Evolutionary conservation across 92 coral and sea anemone species (phyloP).

Genomic region (Montipora capitata): DNA sequence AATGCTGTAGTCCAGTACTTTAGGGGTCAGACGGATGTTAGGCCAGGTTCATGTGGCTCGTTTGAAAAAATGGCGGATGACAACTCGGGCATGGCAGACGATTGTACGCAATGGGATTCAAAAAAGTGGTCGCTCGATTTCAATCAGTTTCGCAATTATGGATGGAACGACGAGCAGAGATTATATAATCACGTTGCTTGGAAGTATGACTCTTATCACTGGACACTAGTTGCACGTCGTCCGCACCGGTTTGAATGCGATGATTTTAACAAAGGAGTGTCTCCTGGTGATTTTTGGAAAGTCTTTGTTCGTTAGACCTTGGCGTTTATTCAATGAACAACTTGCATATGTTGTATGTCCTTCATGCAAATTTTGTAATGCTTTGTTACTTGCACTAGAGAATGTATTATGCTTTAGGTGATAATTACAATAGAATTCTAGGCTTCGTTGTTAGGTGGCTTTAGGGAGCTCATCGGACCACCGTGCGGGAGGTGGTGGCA

Average conservation of each 20-base stretch:
- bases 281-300: neutral
- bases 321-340: too few relatives aligned
- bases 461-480: too few relatives aligned
- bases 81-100: neutral
- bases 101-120: neutral
- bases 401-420: too few relatives aligned
- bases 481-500: too few relatives aligned
- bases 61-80: neutral
- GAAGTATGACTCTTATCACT: neutral
- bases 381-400: too few relatives aligned
- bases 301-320: too few relatives aligned
- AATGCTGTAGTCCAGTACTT: conserved; percentile 8
- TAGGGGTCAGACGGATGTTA: neutral
- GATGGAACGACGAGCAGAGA: neutral
- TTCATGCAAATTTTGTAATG: too few relatives aligned
- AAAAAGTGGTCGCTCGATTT: too few relatives aligned
- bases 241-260: neutral
- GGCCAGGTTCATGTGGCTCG: neutral
- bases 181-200: neutral
- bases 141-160: too few relatives aligned
- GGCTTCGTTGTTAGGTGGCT: too few relatives aligned
- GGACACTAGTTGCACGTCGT: neutral
- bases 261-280: neutral
- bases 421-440: too few relatives aligned
- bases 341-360: too few relatives aligned